These are phyloP conservation scores for Palythoa grandis DNA, from an alignment of 92 coral and sea anemone species.

Conservation along the genomic window DNA sequence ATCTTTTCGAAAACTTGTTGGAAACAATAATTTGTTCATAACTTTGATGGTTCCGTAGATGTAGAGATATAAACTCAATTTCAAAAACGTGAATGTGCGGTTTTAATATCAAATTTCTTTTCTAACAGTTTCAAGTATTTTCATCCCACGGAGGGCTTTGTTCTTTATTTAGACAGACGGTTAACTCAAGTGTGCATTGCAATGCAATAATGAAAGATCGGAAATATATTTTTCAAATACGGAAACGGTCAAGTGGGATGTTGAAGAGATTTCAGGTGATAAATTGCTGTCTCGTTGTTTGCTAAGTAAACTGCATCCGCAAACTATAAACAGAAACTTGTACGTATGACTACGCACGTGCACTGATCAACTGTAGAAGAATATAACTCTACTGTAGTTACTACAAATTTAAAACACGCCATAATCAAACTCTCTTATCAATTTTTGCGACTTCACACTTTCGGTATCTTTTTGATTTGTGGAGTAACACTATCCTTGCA, in stretches of 20 bases:
- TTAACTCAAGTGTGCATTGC: constrained; percentile 33
- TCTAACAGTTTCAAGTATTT: neutral
- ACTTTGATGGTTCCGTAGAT: constrained; percentile 18
- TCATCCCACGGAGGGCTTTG: neutral
- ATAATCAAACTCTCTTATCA: constrained; percentile 17
- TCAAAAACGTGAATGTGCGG: constrained; percentile 33
- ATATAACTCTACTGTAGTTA: neutral
- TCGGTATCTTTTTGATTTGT: neutral
- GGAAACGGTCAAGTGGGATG: constrained; percentile 29
- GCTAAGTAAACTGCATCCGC: constrained; percentile 2
- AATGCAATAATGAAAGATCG: constrained; percentile 23
- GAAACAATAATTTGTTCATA: neutral
- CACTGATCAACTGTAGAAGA: neutral
- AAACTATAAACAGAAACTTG: constrained; percentile 5
- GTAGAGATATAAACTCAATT: neutral
- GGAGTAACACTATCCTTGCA: neutral
- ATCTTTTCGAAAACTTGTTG: neutral
- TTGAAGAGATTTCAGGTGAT: constrained; percentile 40
- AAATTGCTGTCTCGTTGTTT: constrained; percentile 26
- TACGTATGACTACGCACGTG: neutral
- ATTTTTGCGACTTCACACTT: constrained; percentile 26
- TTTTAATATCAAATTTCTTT: neutral
- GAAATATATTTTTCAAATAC: constrained; percentile 21
- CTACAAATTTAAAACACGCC: neutral
- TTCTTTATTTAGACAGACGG: constrained; percentile 10